Conservation (phyloP, 37 sponge, comb jelly and placozoan species). For the Lycopodina hypogea region DNA sequence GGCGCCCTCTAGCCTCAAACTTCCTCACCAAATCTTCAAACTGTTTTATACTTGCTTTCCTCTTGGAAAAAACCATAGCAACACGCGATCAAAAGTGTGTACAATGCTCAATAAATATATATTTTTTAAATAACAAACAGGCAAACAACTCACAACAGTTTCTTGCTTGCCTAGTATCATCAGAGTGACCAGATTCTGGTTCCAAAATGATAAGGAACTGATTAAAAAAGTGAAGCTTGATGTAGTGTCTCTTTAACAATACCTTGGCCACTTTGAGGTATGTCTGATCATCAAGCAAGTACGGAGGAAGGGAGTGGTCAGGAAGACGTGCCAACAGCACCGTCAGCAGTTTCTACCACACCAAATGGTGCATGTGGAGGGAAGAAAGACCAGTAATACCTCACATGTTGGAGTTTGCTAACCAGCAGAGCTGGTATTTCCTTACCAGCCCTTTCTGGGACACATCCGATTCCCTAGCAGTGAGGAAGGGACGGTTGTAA, state of each 20-base stretch:
- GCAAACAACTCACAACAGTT: conserved; percentile 15
- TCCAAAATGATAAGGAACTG: background rate
- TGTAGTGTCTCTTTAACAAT: too few species aligned
- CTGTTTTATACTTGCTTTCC: conserved; percentile 31
- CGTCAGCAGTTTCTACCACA: conserved; percentile 25
- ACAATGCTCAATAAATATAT: too few species aligned
- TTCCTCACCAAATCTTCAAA: conserved; percentile 3
- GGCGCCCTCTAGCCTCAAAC: conserved; percentile 24
- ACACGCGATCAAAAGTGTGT: too few species aligned
- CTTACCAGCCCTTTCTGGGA: conserved; percentile 44
- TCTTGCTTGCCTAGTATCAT: conserved; percentile 29
- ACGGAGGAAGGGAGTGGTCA: conserved; percentile 14
- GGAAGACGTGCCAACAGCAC: conserved; percentile 8
- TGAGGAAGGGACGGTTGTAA: background rate
- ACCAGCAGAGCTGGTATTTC: background rate
- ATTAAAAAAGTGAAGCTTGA: too few species aligned
- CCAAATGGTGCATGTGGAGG: background rate
- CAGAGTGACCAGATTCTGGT: conserved; percentile 20
- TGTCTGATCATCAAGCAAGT: conserved; percentile 12
- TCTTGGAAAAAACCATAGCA: too few species aligned
- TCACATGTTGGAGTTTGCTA: background rate
- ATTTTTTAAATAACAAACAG: too few species aligned
- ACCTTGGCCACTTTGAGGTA: conserved; percentile 33
- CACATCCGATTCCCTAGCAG: background rate
- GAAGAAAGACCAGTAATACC: too few species aligned